phyloP scores from a whole-genome alignment of 2,113 vertebrate species.

The Phyllopteryx taeniolatus region DNA sequence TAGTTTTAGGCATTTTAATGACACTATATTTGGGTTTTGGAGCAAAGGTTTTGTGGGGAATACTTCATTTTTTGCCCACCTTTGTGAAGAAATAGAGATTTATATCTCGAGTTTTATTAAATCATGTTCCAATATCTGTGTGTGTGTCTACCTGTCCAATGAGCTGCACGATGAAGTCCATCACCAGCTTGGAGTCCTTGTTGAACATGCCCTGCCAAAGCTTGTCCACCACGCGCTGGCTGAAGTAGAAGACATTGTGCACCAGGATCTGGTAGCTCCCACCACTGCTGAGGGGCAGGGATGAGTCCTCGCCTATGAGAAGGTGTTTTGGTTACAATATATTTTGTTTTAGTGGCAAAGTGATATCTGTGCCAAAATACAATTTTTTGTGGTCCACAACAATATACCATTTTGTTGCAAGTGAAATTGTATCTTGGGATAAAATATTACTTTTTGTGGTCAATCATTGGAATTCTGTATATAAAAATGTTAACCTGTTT shows the following conservation, averaged over 20 bases:
- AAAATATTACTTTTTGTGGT: neutral
- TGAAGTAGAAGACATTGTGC: slow-evolving; percentile 98
- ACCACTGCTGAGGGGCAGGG: slow-evolving; percentile 89
- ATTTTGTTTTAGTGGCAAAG: neutral
- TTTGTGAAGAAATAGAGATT: neutral
- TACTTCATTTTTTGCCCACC: neutral
- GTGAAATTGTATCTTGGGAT: no score
- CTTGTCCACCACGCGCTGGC: slow-evolving; percentile 96
- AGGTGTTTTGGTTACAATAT: neutral
- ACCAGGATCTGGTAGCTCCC: slow-evolving; percentile 96
- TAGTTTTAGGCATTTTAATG: no score
- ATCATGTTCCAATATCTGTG: neutral
- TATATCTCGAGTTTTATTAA: neutral
- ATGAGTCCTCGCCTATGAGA: slow-evolving; percentile 88
- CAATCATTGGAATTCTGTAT: neutral
- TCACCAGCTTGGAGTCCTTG: slow-evolving; percentile 97
- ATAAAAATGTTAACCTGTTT: neutral
- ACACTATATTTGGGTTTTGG: no score
- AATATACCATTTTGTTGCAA: no score
- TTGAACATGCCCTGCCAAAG: slow-evolving; percentile 99
- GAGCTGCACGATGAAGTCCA: slow-evolving; percentile 97
- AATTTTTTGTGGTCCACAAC: neutral
- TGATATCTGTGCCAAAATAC: no score
- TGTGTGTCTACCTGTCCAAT: slow-evolving; percentile 85
- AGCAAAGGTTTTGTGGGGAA: no score